A percentile compares a stretch with the other conserved stretches of the same genome.
These are phyloP conservation scores for Episyrphus balteatus DNA, from an alignment of 1,140 invertebrate species.

Conservation along the genomic window DNA sequence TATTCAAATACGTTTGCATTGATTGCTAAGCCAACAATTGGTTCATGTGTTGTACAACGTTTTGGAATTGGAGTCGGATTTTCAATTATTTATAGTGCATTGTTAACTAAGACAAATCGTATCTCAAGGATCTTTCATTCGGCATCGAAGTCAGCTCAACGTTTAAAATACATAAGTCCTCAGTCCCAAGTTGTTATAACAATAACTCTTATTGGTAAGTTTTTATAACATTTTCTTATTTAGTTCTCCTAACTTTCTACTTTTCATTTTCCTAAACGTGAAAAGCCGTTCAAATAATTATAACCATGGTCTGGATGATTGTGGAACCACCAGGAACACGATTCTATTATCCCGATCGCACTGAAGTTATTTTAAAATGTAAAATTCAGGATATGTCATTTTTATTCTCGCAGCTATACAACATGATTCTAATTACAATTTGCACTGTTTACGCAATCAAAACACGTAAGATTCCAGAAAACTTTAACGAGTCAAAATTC, in stretches of 20 bases:
- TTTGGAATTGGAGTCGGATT: constrained; percentile 67
- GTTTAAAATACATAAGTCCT: constrained; percentile 51
- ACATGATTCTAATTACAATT: constrained; percentile 63
- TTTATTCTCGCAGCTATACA: constrained; percentile 65
- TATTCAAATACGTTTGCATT: constrained; percentile 52
- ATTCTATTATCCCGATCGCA: constrained; percentile 44
- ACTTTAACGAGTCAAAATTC: constrained; percentile 79
- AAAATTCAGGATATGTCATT: constrained; percentile 58
- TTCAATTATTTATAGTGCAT: constrained; percentile 70
- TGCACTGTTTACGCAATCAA: constrained; percentile 80
- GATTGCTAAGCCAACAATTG: constrained; percentile 54
- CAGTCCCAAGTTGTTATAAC: constrained; percentile 54
- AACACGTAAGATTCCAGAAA: constrained; percentile 77
- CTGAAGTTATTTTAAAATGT: constrained; percentile 54
- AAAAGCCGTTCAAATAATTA: constrained; percentile 51
- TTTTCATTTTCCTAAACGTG: background rate
- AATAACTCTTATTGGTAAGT: constrained; percentile 43
- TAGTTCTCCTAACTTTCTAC: background rate
- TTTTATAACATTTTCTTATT: background rate
- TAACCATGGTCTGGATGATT: constrained; percentile 57
- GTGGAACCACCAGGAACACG: constrained; percentile 55
- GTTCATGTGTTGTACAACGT: constrained; percentile 56
- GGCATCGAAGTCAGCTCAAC: constrained; percentile 70
- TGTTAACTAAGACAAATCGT: constrained; percentile 77
- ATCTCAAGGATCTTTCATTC: constrained; percentile 75